A percentile compares a stretch with the other conserved stretches of the same genome.
Conservation (phyloP, 1,140 invertebrate genomes). For the Eulimnadia texana region DNA sequence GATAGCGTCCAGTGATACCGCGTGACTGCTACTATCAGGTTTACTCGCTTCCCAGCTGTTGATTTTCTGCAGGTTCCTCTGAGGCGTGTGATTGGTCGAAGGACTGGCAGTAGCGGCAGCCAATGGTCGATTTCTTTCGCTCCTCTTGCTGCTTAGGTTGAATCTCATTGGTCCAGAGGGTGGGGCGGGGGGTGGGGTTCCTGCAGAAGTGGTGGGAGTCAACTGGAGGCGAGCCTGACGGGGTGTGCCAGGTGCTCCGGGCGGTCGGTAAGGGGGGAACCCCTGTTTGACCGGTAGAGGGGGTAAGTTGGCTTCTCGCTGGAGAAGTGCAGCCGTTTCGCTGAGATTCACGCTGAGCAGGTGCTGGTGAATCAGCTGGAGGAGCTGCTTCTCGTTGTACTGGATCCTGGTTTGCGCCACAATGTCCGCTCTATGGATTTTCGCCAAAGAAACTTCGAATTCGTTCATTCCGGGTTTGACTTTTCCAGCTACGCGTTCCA, state of each 20-base stretch:
- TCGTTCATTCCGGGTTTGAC: constrained; percentile 62
- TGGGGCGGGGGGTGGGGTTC: no score
- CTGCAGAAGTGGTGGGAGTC: neutral
- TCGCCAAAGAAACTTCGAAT: constrained; percentile 59
- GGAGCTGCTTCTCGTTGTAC: constrained; percentile 81
- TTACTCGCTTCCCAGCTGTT: neutral
- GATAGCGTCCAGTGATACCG: constrained; percentile 60
- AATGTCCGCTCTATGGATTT: constrained; percentile 53
- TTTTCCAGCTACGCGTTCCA: constrained; percentile 84
- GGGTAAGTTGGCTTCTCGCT: constrained; percentile 55
- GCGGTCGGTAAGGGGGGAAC: constrained; percentile 17
- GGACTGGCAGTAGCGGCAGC: neutral
- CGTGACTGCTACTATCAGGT: neutral
- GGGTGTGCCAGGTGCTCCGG: constrained; percentile 16
- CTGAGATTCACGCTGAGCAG: constrained; percentile 55
- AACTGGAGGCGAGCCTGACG: neutral
- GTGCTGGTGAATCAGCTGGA: constrained; percentile 84
- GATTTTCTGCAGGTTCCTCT: neutral
- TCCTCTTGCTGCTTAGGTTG: neutral
- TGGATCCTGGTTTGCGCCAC: constrained; percentile 85
- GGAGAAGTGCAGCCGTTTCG: constrained; percentile 53
- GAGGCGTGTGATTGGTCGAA: neutral
- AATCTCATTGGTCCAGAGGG: neutral
- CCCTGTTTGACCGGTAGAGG: constrained; percentile 17
- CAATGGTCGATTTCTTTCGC: neutral